Evolutionary conservation across 2,888 invertebrate genomes (phyloP).

Genomic region (Alsophila aescularia): DNA sequence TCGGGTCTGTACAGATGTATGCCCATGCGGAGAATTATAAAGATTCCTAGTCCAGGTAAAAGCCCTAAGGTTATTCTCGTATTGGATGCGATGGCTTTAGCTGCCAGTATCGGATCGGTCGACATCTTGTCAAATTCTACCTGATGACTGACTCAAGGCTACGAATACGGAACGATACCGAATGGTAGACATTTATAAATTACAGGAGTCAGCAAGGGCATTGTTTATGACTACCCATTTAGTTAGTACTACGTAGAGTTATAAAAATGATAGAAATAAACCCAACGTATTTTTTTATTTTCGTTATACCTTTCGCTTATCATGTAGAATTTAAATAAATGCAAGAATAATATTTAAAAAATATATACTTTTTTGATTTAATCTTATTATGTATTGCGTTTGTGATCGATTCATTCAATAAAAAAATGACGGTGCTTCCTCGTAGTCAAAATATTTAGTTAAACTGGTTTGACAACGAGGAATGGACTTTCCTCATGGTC

Average conservation of each 20-base stretch:
- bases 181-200: conserved; percentile 27
- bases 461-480: no score
- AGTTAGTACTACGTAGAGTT: conserved; percentile 40
- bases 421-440: no score
- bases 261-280: conserved; percentile 11
- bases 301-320: no score
- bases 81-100: conserved; percentile 80
- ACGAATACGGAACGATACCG: conserved; percentile 34
- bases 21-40: conserved; percentile 86
- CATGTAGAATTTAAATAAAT: no score
- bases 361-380: no score
- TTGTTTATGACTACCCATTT: conserved; percentile 46
- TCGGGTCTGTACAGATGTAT: conserved; percentile 88
- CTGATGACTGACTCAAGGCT: conserved; percentile 27
- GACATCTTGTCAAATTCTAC: conserved; percentile 51
- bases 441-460: no score
- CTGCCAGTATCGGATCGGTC: conserved; percentile 49
- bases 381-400: no score
- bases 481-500: no score
- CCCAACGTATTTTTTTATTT: no score
- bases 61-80: conserved; percentile 87
- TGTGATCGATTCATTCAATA: no score
- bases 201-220: conserved; percentile 47
- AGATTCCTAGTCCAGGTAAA: conserved; percentile 86
- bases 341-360: no score